These are phyloP conservation scores for Pyrrhura leucotis DNA, from an alignment of 2,797 vertebrate species.

Conservation along the genomic window DNA sequence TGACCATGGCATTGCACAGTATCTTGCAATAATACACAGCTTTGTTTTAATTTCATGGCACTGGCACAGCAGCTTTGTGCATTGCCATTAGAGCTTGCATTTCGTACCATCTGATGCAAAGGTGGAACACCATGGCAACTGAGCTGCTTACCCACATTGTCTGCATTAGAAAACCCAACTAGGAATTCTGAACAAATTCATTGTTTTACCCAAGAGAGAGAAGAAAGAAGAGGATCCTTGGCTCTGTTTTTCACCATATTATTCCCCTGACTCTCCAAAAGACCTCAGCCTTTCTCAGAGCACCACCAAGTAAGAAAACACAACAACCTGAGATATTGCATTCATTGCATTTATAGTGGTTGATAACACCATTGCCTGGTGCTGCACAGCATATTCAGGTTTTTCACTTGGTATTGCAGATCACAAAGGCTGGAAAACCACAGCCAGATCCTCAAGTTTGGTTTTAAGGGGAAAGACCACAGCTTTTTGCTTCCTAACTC, in stretches of 20 bases:
- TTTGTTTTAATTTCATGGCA: neutral
- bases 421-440: neutral
- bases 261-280: neutral
- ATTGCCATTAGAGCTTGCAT: neutral
- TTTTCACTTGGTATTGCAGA: neutral
- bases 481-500: neutral
- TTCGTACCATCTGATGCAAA: neutral
- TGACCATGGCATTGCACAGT: neutral
- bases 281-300: neutral
- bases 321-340: neutral
- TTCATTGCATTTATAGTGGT: neutral
- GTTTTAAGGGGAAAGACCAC: neutral
- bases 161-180: neutral
- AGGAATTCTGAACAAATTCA: neutral
- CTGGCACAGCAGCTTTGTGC: neutral
- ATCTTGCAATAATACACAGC: neutral
- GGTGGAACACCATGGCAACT: slow-evolving; percentile 39
- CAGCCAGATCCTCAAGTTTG: neutral
- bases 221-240: neutral
- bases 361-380: neutral
- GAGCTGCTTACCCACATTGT: slow-evolving; percentile 6
- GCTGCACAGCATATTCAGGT: neutral
- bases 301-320: neutral
- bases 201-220: neutral
- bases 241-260: neutral